These are phyloP conservation scores for Philereme vetulata DNA, from an alignment of 2,888 invertebrate species.

Conservation along the genomic window DNA sequence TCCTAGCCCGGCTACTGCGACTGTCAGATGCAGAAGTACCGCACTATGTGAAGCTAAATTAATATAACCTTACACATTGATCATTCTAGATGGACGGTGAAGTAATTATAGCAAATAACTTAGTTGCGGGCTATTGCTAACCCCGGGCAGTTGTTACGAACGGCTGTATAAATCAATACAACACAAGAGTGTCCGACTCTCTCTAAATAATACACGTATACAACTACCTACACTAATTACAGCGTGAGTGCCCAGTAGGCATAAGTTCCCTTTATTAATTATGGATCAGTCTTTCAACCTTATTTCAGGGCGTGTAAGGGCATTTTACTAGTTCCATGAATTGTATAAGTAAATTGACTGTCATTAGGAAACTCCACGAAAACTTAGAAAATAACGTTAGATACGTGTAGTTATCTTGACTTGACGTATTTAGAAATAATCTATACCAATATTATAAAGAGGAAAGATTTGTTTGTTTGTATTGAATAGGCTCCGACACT, in stretches of 20 bases:
- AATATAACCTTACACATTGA: conserved; percentile 42
- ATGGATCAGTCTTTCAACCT: conserved; percentile 40
- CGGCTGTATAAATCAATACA: conserved; percentile 69
- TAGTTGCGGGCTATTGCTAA: conserved; percentile 35
- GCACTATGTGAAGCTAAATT: conserved; percentile 35
- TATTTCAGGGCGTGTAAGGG: conserved; percentile 16
- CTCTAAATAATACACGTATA: conserved; percentile 57
- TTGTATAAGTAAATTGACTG: conserved; percentile 1
- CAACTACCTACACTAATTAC: conserved; percentile 54
- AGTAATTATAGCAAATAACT: conserved; percentile 71
- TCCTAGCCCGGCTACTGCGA: too few species aligned
- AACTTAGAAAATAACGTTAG: background rate
- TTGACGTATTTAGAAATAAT: background rate
- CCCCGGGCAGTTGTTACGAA: conserved; percentile 43
- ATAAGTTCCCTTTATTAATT: conserved; percentile 58
- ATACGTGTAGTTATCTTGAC: background rate
- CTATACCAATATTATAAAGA: too few species aligned
- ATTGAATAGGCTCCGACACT: too few species aligned
- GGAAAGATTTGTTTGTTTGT: too few species aligned
- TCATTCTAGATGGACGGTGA: conserved; percentile 51
- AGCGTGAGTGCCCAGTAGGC: conserved; percentile 64
- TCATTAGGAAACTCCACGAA: background rate
- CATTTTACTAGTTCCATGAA: background rate
- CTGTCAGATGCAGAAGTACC: too few species aligned
- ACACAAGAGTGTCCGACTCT: conserved; percentile 52